Evolutionary conservation across 2,113 vertebrate genomes (phyloP).

Genomic region (Epinephelus moara): DNA sequence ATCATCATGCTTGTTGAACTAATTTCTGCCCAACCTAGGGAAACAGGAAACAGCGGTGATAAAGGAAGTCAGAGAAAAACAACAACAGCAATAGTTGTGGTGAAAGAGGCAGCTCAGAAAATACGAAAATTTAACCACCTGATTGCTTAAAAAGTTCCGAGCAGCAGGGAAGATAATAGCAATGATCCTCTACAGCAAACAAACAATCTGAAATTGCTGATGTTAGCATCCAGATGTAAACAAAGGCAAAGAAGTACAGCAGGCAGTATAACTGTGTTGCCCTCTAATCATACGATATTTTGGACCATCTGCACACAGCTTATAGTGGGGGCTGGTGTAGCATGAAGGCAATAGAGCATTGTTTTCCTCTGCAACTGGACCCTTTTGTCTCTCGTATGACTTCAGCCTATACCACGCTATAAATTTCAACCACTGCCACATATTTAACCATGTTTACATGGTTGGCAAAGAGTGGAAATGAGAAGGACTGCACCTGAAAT

Average conservation of each 20-base stretch:
- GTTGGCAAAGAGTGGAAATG: neutral
- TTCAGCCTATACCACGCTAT: neutral
- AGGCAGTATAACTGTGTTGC: neutral
- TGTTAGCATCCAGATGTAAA: slow-evolving; percentile 18
- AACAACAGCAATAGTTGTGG: slow-evolving; percentile 55
- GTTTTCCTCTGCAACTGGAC: slow-evolving; percentile 14
- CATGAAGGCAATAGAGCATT: neutral
- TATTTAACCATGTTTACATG: neutral
- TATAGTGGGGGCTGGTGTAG: neutral
- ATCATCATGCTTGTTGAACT: neutral
- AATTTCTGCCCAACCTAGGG: neutral
- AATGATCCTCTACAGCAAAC: slow-evolving; percentile 1
- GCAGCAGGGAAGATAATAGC: neutral
- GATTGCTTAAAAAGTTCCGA: neutral
- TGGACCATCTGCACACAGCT: slow-evolving; percentile 6
- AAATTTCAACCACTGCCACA: neutral
- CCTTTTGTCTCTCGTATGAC: neutral
- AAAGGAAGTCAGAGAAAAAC: slow-evolving; percentile 70
- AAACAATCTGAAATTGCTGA: slow-evolving; percentile 18
- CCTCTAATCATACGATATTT: slow-evolving; percentile 29
- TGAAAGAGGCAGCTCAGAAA: slow-evolving; percentile 43
- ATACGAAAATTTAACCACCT: slow-evolving; percentile 32
- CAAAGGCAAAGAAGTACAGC: slow-evolving; percentile 4
- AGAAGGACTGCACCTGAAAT: neutral
- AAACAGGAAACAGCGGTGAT: slow-evolving; percentile 71